Base-by-base conservation (phyloP, 2,888 invertebrate species). In the Synanthedon andrenaeformis region DNA sequence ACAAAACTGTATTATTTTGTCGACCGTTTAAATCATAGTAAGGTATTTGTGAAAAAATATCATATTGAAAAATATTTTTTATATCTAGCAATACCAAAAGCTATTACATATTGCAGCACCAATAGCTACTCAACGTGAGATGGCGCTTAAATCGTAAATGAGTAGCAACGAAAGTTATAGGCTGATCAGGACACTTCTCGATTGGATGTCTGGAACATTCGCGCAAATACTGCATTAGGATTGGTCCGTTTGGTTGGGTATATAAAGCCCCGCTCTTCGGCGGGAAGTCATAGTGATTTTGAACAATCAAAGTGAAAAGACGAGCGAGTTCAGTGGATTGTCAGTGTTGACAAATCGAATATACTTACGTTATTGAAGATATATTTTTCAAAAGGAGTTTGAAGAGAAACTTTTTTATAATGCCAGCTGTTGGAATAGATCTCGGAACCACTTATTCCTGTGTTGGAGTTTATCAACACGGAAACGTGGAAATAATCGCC, bases 371-470 rank as follows among this genome's bases (percentile, higher is more conserved):
- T 45, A 45, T 45, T 45, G 45, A 4, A 45, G 10, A 13, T 45
- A 42, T n/a, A 5, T 45, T 13, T 45, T 45, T 45, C n/a, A 13
- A 3, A 45, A 13, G 6, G n/a, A 6, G 45, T 13, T 13, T n/a
- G 13, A 45, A n/a, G 3, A 17, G 17, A 2, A 17, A 35, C 8
- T 1, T 35, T 35, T 6, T 35, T 8, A 69, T 62, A 67, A 84
- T 82, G 84, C 80, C 82, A 73, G 82, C 82, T 59, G 74, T 83
- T 51, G 83, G 82, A 78, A 84, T 82, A 60, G 82, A 96, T 89
- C 89, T 96, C 72, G 96, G 96, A 65, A 96, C 96, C 42, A 96
- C 96, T 6, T 96, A 94, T 78, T 95, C 94, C 42, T 94, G 94
- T 71, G 94, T 95, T 51, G 94, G 94, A 64, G 94, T 94, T n/a